Evolutionary conservation across 2,113 vertebrate genomes (phyloP).

Genomic region (Himantopus leucocephalus): DNA sequence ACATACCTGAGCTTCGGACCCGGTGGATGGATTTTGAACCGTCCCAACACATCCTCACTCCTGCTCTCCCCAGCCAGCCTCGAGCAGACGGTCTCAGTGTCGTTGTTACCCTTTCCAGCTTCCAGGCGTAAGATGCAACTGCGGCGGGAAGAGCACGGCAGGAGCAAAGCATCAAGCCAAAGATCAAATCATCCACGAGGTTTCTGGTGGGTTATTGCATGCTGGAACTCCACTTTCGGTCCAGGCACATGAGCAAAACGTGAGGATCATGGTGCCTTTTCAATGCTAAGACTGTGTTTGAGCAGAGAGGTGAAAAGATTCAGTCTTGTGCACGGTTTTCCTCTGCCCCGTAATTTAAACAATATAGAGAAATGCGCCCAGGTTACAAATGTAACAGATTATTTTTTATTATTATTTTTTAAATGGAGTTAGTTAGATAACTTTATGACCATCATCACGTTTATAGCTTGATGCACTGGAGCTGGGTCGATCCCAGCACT

Average conservation of each 20-base stretch:
- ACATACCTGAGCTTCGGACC: background rate
- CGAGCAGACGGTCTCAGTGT: accelerated
- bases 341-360: background rate
- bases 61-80: background rate
- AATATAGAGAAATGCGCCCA: background rate
- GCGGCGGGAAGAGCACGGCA: background rate
- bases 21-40: background rate
- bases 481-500: background rate
- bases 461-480: background rate
- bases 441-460: background rate
- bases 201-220: background rate
- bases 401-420: background rate
- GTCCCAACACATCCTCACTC: background rate
- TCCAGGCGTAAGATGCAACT: background rate
- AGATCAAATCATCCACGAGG: background rate
- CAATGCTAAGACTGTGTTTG: background rate
- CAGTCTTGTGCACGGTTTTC: background rate
- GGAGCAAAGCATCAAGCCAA: background rate
- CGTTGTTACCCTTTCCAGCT: background rate
- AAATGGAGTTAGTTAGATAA: background rate
- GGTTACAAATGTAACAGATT: background rate
- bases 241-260: background rate
- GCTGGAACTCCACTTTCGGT: background rate
- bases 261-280: background rate
- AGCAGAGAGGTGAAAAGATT: background rate